Conservation (phyloP, 2,888 invertebrate genomes). For the Luperina testacea region DNA sequence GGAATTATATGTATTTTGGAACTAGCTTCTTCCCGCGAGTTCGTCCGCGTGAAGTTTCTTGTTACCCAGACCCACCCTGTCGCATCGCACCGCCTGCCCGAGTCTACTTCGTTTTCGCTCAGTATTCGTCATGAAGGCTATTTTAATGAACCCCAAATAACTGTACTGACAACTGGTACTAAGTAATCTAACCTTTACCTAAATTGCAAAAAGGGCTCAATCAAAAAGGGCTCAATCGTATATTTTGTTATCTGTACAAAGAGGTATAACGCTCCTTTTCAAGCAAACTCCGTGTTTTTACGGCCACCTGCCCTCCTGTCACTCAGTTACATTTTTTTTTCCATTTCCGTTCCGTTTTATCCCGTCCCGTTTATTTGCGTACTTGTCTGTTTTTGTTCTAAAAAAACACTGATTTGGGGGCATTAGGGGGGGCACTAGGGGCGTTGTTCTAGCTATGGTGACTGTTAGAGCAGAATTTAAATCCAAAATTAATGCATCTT, state of each 20-base stretch:
- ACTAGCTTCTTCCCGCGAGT: neutral
- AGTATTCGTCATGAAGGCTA: neutral
- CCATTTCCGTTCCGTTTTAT: conserved; percentile 64
- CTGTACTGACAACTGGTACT: neutral
- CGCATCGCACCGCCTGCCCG: neutral
- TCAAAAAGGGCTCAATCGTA: conserved; percentile 19
- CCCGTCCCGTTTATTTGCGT: conserved; percentile 53
- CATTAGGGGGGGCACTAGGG: neutral
- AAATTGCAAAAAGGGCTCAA: conserved; percentile 17
- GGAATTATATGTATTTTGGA: conserved; percentile 10
- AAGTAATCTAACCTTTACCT: conserved; percentile 10
- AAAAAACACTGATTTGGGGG: conserved; percentile 22
- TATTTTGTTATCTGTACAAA: conserved; percentile 56
- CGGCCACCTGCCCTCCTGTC: conserved; percentile 70
- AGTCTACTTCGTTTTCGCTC: neutral
- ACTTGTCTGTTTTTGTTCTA: conserved; percentile 37
- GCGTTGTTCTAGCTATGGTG: conserved; percentile 23
- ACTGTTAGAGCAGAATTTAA: conserved; percentile 5
- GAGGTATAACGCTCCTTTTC: conserved; percentile 65
- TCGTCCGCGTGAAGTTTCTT: neutral
- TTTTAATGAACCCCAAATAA: neutral
- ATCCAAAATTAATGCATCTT: neutral
- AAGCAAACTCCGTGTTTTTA: conserved; percentile 67
- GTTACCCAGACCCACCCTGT: neutral
- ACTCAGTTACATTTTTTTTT: conserved; percentile 70